These are phyloP conservation scores for Cephus nigrinus DNA, from an alignment of 2,888 invertebrate species.

Conservation along the genomic window DNA sequence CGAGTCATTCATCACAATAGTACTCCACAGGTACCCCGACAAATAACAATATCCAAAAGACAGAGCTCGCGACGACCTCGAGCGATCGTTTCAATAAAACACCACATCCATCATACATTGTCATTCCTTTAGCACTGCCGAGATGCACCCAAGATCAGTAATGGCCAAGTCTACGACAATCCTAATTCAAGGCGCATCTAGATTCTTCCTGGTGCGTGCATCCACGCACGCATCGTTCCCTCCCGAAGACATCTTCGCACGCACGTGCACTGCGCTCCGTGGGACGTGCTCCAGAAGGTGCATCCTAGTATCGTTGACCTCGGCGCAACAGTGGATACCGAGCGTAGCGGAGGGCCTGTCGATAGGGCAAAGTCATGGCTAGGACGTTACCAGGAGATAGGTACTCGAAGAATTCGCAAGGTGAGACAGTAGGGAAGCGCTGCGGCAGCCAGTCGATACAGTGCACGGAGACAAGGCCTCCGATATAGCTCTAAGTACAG, in stretches of 20 bases:
- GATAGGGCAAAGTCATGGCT: neutral
- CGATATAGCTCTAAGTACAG: neutral
- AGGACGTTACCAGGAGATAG: neutral
- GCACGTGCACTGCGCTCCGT: neutral
- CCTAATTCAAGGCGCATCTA: slow-evolving; percentile 26
- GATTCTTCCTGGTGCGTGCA: slow-evolving; percentile 46
- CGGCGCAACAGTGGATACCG: neutral
- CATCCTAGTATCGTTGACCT: neutral
- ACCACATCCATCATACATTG: neutral
- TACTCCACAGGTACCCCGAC: neutral
- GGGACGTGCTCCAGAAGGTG: neutral
- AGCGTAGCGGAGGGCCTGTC: neutral
- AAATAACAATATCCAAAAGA: neutral
- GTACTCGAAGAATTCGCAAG: neutral
- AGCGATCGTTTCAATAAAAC: neutral
- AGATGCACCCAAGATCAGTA: neutral
- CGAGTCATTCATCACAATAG: neutral
- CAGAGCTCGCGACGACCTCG: neutral
- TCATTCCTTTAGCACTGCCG: neutral
- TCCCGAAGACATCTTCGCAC: neutral
- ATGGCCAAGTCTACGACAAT: neutral
- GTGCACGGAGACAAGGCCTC: neutral
- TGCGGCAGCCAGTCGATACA: neutral
- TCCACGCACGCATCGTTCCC: slow-evolving; percentile 39
- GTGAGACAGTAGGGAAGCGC: neutral